A percentile compares a stretch with the other conserved stretches of the same genome.
These are phyloP conservation scores for Trichoplusia ni DNA, from an alignment of 1,140 invertebrate species.

Conservation along the genomic window DNA sequence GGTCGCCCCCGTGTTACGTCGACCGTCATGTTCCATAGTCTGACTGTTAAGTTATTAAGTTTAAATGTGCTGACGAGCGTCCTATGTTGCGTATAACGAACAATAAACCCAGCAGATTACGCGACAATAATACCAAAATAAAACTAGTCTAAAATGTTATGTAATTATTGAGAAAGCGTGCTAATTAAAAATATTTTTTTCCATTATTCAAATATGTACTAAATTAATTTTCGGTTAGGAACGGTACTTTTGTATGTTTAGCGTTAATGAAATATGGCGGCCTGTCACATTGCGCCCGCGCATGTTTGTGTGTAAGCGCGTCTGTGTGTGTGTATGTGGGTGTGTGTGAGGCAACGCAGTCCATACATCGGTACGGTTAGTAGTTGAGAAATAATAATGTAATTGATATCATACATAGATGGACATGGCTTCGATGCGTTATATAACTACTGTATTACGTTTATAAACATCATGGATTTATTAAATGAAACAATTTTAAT, in stretches of 20 bases:
- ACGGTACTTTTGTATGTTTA: conserved; percentile 2
- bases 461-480: conserved; percentile 59
- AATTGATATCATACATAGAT: conserved; percentile 50
- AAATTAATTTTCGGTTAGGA: not conserved
- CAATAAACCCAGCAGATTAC: not conserved
- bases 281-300: conserved; percentile 37
- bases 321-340: conserved; percentile 33
- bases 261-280: conserved; percentile 31
- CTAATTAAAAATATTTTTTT: conserved; percentile 15
- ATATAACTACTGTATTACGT: conserved; percentile 53
- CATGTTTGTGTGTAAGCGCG: too few species aligned
- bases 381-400: conserved; percentile 37
- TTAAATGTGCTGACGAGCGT: conserved; percentile 17
- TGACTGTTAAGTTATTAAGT: conserved; percentile 5
- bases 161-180: conserved; percentile 16
- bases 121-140: conserved; percentile 19
- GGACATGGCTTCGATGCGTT: conserved; percentile 55
- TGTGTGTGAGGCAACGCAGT: conserved; percentile 22
- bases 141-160: conserved; percentile 24
- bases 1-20: conserved; percentile 6
- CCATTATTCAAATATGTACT: not conserved
- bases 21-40: conserved; percentile 15
- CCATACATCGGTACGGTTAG: conserved; percentile 38
- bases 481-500: conserved; percentile 60
- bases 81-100: not conserved